A percentile compares a stretch with the other conserved stretches of the same genome.
Evolutionary conservation across 2,797 vertebrate genomes (phyloP).

Genomic region (Trichosurus vulpecula): DNA sequence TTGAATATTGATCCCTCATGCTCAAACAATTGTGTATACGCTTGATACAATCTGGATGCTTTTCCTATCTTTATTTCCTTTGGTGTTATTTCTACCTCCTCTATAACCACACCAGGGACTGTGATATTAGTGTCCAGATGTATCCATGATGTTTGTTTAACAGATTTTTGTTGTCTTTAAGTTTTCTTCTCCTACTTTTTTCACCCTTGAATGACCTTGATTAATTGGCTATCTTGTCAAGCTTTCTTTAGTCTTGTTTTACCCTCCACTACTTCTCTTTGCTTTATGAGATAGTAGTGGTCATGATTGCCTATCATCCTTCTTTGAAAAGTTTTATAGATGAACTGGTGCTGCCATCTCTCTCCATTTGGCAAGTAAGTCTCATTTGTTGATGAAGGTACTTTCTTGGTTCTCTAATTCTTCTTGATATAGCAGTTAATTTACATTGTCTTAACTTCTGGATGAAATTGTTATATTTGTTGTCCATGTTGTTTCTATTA

Average conservation of each 20-base stretch:
- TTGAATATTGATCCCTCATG: background rate
- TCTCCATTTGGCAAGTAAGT: background rate
- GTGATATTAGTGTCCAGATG: background rate
- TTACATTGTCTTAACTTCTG: background rate
- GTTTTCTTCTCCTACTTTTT: background rate
- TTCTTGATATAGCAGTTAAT: background rate
- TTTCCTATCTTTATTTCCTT: background rate
- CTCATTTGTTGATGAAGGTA: background rate
- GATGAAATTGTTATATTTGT: background rate
- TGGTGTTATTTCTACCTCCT: background rate
- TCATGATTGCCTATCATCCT: background rate
- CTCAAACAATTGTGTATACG: background rate
- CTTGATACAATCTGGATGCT: background rate
- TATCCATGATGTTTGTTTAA: background rate
- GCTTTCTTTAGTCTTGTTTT: background rate
- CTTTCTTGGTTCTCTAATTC: background rate
- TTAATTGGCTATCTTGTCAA: background rate
- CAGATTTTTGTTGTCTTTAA: background rate
- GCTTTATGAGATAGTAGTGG: background rate
- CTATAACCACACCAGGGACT: background rate
- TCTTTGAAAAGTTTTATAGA: background rate
- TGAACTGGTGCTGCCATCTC: background rate
- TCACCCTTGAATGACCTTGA: background rate
- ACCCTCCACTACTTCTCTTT: background rate
- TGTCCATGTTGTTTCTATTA: background rate